Percentiles rank a stretch among this genome's conserved stretches.
These are phyloP conservation scores for Siphamia tubifer DNA, from an alignment of 2,113 vertebrate genomes.

Conservation along the genomic window DNA sequence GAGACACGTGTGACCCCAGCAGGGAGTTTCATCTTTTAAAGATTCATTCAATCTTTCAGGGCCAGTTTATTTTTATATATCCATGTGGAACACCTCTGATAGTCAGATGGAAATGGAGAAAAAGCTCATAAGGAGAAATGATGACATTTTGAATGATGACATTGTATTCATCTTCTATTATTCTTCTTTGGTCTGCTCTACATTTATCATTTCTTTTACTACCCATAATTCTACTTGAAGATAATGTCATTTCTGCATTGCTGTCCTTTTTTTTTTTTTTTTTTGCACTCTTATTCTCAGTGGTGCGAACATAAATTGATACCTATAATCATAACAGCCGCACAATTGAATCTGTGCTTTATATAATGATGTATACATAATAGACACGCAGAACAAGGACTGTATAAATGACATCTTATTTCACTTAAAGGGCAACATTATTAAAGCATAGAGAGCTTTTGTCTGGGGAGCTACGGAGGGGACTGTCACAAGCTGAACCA, in stretches of 20 bases:
- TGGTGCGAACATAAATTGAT: not conserved
- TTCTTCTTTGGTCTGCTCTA: not conserved
- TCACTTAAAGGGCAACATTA: not conserved
- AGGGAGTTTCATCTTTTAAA: conserved; percentile 15
- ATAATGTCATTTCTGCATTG: not conserved
- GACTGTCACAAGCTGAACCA: conserved; percentile 25
- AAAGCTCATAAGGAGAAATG: conserved; percentile 3
- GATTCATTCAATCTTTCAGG: conserved; percentile 23
- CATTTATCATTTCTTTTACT: not conserved
- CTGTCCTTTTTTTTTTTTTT: no score
- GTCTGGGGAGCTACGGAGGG: conserved; percentile 15
- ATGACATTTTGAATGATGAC: conserved; percentile 14
- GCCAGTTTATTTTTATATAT: not conserved
- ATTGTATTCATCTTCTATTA: conserved; percentile 24
- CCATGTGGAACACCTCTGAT: not conserved
- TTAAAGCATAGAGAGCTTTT: not conserved
- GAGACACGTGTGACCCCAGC: conserved; percentile 14
- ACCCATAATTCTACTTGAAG: conserved; percentile 6
- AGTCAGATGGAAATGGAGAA: not conserved
- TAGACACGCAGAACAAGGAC: not conserved
- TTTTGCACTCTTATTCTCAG: no score
- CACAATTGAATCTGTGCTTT: not conserved
- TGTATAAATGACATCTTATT: not conserved
- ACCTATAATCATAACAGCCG: not conserved
- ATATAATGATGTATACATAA: no score